Percentiles rank a stretch among this genome's conserved stretches.
Conservation (phyloP, 2,113 vertebrate genomes). For the Motacilla alba region DNA sequence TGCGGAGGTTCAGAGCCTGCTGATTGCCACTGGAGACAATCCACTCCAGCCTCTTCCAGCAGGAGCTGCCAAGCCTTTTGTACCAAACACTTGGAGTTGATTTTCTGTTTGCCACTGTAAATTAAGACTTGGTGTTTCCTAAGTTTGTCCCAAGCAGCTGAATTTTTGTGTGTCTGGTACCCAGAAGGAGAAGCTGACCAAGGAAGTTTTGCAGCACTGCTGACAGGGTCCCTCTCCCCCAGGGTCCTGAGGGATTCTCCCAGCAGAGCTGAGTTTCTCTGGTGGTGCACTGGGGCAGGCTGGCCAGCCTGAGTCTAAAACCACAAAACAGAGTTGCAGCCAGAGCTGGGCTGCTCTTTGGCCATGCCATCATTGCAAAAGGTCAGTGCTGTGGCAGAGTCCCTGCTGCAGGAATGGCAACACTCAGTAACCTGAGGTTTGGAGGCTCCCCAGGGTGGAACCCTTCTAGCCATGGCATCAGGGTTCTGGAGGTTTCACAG, state of each 20-base stretch:
- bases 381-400: neutral
- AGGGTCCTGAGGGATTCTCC: neutral
- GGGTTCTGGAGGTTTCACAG: neutral
- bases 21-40: neutral
- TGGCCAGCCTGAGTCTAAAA: neutral
- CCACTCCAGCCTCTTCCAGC: neutral
- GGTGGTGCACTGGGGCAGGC: neutral
- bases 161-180: neutral
- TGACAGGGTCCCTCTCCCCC: neutral
- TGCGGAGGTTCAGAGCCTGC: neutral
- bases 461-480: neutral
- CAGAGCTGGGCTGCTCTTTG: neutral
- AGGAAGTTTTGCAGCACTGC: neutral
- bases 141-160: neutral
- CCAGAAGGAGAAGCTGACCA: neutral
- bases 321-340: neutral
- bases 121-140: neutral
- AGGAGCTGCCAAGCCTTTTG: neutral
- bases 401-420: accelerated
- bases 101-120: neutral
- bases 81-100: accelerated
- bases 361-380: neutral
- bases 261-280: neutral
- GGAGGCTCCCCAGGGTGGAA: neutral
- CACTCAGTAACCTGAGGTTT: neutral